These are phyloP conservation scores for Sweltsa coloradensis DNA, from an alignment of 1,140 invertebrate genomes.

Conservation along the genomic window DNA sequence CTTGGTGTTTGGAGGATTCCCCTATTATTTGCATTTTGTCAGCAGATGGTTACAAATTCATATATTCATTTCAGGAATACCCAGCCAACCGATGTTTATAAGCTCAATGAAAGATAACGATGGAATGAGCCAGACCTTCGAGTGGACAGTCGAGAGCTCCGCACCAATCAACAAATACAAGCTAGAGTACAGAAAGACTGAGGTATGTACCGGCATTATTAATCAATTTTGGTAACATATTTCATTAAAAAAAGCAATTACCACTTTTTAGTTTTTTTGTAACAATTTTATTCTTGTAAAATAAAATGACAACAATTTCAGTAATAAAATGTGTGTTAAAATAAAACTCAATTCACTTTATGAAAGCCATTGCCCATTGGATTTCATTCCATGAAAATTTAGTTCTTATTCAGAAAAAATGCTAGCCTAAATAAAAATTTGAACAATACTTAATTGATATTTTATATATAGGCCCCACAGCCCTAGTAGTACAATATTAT, in stretches of 20 bases:
- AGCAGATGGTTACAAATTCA: not conserved
- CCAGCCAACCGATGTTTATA: constrained; percentile 14
- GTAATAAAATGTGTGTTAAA: no score
- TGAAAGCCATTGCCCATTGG: no score
- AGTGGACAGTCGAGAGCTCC: constrained; percentile 16
- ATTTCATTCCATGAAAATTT: no score
- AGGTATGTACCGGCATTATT: constrained; percentile 10
- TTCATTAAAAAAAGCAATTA: constrained; percentile 1
- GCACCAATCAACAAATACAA: constrained; percentile 13
- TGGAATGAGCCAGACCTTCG: constrained; percentile 10
- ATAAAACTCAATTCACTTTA: no score
- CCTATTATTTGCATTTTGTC: no score
- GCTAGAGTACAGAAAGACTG: constrained; percentile 13
- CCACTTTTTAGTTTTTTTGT: no score
- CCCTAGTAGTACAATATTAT: no score
- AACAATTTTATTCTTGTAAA: not conserved
- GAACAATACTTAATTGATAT: no score
- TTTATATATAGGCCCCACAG: no score
- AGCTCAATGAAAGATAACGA: constrained; percentile 5
- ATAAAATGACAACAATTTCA: not conserved
- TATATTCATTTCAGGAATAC: constrained; percentile 12
- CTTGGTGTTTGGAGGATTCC: no score
- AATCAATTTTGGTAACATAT: not conserved
- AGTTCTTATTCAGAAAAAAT: no score
- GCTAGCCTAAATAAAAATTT: no score